Evolutionary conservation across 2,888 invertebrate genomes (phyloP).

Genomic region (Trypoxylon attenuatum): DNA sequence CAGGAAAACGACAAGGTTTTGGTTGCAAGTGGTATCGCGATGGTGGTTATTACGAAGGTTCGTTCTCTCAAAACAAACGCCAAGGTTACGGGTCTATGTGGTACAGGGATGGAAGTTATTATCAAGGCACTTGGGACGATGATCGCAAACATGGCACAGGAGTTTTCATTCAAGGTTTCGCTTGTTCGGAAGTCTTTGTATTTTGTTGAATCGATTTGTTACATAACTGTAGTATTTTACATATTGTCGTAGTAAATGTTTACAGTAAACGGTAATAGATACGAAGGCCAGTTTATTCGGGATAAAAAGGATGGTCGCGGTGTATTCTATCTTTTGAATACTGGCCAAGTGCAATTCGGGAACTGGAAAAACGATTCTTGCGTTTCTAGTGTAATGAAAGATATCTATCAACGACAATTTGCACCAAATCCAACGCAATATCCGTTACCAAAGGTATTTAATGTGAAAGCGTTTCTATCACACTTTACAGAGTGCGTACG

Average conservation of each 20-base stretch:
- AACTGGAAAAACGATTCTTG: constrained; percentile 79
- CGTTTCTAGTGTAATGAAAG: constrained; percentile 77
- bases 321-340: constrained; percentile 79
- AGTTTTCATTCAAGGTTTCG: constrained; percentile 76
- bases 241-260: constrained; percentile 9
- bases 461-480: neutral
- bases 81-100: constrained; percentile 81
- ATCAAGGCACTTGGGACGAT: constrained; percentile 79
- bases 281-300: constrained; percentile 79
- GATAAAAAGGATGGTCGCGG: constrained; percentile 80
- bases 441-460: constrained; percentile 72
- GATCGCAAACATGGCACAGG: constrained; percentile 76
- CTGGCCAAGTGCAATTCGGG: constrained; percentile 81
- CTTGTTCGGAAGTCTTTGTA: neutral
- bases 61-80: constrained; percentile 74
- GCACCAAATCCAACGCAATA: constrained; percentile 76
- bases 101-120: constrained; percentile 78
- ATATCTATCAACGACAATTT: constrained; percentile 79
- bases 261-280: constrained; percentile 79
- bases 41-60: constrained; percentile 79
- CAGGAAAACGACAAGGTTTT: constrained; percentile 78
- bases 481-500: too few relatives aligned
- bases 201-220: neutral
- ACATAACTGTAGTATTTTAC: neutral
- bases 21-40: constrained; percentile 78